Percentiles rank a stretch among this genome's conserved stretches.
Evolutionary conservation across 1,140 invertebrate species (phyloP).

Genomic region (Bombus cullumanus): DNA sequence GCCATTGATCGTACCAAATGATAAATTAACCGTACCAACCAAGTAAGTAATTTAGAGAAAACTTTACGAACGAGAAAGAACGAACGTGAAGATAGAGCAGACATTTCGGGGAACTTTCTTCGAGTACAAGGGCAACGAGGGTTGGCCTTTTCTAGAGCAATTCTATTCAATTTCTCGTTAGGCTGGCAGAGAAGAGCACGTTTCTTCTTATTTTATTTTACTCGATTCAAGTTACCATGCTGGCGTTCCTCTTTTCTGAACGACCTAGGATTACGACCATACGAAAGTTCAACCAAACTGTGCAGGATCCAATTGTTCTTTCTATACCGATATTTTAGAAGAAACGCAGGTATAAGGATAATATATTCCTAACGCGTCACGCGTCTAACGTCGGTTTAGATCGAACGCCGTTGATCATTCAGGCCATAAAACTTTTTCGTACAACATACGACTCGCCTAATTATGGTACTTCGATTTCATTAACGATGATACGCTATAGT

Average conservation of each 20-base stretch:
- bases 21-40: slow-evolving; percentile 59
- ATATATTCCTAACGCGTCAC: not conserved
- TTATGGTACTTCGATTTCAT: slow-evolving; percentile 40
- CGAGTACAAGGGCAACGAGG: slow-evolving; percentile 43
- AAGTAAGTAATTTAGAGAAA: slow-evolving; percentile 65
- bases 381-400: slow-evolving; percentile 13
- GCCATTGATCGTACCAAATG: slow-evolving; percentile 72
- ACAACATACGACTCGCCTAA: slow-evolving; percentile 42
- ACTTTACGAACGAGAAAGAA: slow-evolving; percentile 33
- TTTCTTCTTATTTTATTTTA: not conserved
- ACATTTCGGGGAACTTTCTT: slow-evolving; percentile 59
- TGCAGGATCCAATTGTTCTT: not conserved
- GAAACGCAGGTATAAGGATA: not conserved
- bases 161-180: not conserved
- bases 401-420: slow-evolving; percentile 4
- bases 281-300: not conserved
- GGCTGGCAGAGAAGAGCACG: not conserved
- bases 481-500: slow-evolving; percentile 35
- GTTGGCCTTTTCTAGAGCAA: not conserved
- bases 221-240: not conserved
- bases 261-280: not conserved
- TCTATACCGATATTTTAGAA: not conserved
- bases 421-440: slow-evolving; percentile 22
- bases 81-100: slow-evolving; percentile 14
- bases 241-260: not conserved